These are phyloP conservation scores for Coracias cyanogaster DNA, from an alignment of 2,797 vertebrate species.

Conservation along the genomic window DNA sequence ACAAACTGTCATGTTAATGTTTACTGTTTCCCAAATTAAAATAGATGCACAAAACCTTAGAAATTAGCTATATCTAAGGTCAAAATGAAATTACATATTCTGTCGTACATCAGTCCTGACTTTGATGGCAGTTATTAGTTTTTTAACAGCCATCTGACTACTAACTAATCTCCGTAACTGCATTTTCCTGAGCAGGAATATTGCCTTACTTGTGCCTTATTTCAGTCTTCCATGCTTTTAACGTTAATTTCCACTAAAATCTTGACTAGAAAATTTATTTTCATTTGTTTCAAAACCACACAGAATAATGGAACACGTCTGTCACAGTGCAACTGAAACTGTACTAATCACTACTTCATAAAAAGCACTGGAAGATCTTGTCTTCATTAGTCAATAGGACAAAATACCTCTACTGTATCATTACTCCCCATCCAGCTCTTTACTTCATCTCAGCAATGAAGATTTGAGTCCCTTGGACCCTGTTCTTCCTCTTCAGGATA, in stretches of 20 bases:
- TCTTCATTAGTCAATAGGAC: background rate
- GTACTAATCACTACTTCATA: background rate
- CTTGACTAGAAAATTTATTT: background rate
- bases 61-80: background rate
- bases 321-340: background rate
- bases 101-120: background rate
- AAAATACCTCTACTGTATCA: background rate
- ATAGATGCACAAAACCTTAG: background rate
- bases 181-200: background rate
- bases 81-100: background rate
- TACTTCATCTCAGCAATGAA: background rate
- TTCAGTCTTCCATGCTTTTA: background rate
- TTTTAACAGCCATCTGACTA: background rate
- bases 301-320: background rate
- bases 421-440: background rate
- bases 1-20: background rate
- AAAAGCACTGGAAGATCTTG: background rate
- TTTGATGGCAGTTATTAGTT: background rate
- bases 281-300: background rate
- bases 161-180: background rate
- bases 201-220: background rate
- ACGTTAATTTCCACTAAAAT: background rate
- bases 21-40: background rate
- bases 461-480: background rate
- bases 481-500: background rate